Evolutionary conservation across 1,140 invertebrate genomes (phyloP).

Genomic region (Monochamus saltuarius): DNA sequence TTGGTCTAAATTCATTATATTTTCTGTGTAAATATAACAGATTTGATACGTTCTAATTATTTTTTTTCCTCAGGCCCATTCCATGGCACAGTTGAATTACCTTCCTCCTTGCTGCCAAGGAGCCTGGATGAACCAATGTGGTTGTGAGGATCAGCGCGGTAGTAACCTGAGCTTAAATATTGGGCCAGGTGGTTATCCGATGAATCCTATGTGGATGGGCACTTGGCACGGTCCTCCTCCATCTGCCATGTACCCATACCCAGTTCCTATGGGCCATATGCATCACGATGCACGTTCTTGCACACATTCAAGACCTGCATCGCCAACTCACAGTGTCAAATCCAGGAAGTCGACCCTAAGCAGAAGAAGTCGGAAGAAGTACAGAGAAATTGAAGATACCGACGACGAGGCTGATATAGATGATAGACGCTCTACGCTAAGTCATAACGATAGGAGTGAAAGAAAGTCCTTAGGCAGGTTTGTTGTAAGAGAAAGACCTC

Average conservation of each 20-base stretch:
- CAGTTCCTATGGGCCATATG: conserved; percentile 45
- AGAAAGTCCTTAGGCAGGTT: conserved; percentile 36
- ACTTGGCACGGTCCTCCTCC: conserved; percentile 54
- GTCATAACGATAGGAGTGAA: conserved; percentile 34
- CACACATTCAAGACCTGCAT: conserved; percentile 57
- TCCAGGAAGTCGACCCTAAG: conserved; percentile 63
- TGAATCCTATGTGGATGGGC: conserved; percentile 52
- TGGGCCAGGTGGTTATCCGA: conserved; percentile 48
- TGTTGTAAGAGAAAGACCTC: conserved; percentile 25
- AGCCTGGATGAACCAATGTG: conserved; percentile 48
- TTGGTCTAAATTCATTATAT: not conserved
- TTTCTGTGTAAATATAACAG: too few species aligned
- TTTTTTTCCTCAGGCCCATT: conserved; percentile 61
- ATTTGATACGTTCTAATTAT: too few species aligned
- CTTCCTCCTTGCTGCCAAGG: conserved; percentile 57
- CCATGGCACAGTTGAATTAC: conserved; percentile 67
- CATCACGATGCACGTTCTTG: conserved; percentile 51
- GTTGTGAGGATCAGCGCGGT: conserved; percentile 55
- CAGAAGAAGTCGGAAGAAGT: conserved; percentile 48
- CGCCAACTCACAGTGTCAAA: conserved; percentile 68
- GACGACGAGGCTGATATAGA: conserved; percentile 51
- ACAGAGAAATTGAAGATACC: conserved; percentile 44
- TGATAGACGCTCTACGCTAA: conserved; percentile 47
- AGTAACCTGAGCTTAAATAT: conserved; percentile 69
- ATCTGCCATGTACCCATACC: conserved; percentile 53